Evolutionary conservation across 2,888 invertebrate genomes (phyloP), one percentile per base, ranked within the genome.

Genomic region (Aproaerema taeniolella): DNA sequence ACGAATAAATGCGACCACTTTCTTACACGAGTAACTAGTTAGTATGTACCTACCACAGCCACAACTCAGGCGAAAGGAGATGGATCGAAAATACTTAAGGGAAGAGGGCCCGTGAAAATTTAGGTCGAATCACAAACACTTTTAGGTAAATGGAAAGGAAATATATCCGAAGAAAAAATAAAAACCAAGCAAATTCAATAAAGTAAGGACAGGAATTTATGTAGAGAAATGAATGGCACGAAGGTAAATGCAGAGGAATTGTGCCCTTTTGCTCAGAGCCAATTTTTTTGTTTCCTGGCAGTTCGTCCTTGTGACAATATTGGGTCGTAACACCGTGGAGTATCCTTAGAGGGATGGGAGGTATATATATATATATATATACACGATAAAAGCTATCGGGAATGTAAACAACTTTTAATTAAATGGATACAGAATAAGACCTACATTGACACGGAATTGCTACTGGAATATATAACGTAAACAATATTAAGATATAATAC

Each of bases 61-160:
- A 41, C 33, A 29, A 33, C 29, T 38, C 29, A 28, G 10, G 17
- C 24, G 38, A 41, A 38, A 41, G 37, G 30, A 29, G 38, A 41
- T 24, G 28, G 36, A 41, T 41, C 25, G 36, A 26, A 35, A 28
- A 16, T 28, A 35, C 26, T 28, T 28, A 28, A 15, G 35, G 20
- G 14, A 16, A 24, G 10, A 12, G 33, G 10, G 8, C 13, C 17
- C 12, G n/a, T 13, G 16, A n/a, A 36, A 36, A 29, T n/a, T n/a
- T 20, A 37, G 30, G 37, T 36, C 36, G 29, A 8, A 29, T 5
- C 7, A 30, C 17, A n/a, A 29, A 10, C 6, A 5, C 31, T 13
- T 29, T 6, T 29, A 16, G 30, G 13, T 30, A 20, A 30, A 12
- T n/a, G 13, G 5, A 37, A 37, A 29, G 14, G 30, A 37, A 36